phyloP scores from a whole-genome alignment of 2,888 invertebrate genomes.

The Creontiades dilutus region DNA sequence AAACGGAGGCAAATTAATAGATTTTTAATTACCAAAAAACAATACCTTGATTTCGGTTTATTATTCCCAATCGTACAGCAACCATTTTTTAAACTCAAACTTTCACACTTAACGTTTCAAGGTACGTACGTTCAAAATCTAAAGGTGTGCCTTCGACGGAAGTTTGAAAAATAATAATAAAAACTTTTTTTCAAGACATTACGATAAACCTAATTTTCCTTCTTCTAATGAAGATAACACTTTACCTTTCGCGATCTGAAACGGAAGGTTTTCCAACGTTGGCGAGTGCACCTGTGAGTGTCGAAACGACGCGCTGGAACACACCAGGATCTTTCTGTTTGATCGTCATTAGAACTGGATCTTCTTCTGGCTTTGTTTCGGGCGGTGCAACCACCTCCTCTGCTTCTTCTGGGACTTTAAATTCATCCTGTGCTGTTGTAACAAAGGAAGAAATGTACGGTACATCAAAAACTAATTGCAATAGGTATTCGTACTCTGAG shows the following conservation, averaged over 20 bases:
- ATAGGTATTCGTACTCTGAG: too few relatives aligned
- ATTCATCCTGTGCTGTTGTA: neutral
- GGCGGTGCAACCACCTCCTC: neutral
- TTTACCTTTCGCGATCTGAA: slow-evolving; percentile 53
- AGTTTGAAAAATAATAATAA: slow-evolving; percentile 17
- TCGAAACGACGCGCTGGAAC: slow-evolving; percentile 46
- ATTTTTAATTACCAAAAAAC: too few relatives aligned
- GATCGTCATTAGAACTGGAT: slow-evolving; percentile 45
- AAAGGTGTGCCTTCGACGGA: too few relatives aligned
- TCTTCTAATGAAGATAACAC: neutral
- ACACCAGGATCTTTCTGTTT: slow-evolving; percentile 53
- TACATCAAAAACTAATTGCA: too few relatives aligned
- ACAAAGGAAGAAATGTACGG: neutral
- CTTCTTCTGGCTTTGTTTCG: slow-evolving; percentile 13
- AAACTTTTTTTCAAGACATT: neutral
- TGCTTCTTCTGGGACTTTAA: neutral
- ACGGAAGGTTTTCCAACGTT: slow-evolving; percentile 14
- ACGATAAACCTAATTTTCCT: too few relatives aligned
- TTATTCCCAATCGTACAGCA: too few relatives aligned
- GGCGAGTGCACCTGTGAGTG: slow-evolving; percentile 35
- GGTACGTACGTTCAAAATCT: too few relatives aligned
- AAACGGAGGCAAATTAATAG: too few relatives aligned
- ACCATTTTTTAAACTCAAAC: too few relatives aligned
- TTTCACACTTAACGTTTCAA: too few relatives aligned
- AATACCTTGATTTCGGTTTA: too few relatives aligned